Base-by-base conservation (phyloP, 2,113 vertebrate species). In the Acinonyx jubatus region DNA sequence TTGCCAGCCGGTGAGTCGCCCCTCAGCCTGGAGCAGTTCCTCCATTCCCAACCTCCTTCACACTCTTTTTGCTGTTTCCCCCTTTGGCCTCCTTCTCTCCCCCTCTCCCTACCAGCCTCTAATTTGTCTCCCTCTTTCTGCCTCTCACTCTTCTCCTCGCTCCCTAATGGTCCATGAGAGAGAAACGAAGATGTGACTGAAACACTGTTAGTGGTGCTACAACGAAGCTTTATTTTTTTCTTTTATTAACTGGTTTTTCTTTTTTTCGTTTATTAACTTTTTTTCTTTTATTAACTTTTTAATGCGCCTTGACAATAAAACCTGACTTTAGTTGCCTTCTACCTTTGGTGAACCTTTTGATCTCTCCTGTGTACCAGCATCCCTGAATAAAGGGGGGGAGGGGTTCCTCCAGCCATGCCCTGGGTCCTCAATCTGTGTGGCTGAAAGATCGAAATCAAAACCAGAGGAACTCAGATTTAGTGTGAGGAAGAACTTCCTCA, bases 281-380 rank as follows among this genome's bases (percentile, higher is more conserved):
- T 57, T 57, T 61, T 23, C 57, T 61, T 9, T 23, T 61, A 61
- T 71, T 71, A 71, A 96, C 19, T 61, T 96, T 87, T 78, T 61
- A 93, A 79, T 68, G 74, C 55, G n/a, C 12, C 48, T 74, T 89
- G 33, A 96, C 61, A 94, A 87, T 63, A 79, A 90, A 96, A 57
- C 41, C 61, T 78, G 61, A 81, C 82, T 84, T 33, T 14, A 89
- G n/a, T 21, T 82, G 33, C n/a, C 69, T 87, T 88, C 45, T 73
- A 33, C 83, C 21, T 45, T 95, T 7, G 73, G 36, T 57, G 36
- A 93, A 48, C 16, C 4, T 45, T 78, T 95, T 65, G 14, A 87
- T 88, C 41, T 91, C 19, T 45, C 69, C 41, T 16, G 13, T 50
- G 27, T 66, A 96, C 33, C 45, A 57, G 48, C 36, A 82, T n/a